Base-by-base conservation (phyloP, 2,113 vertebrate species). In the Todiramphus chloris region DNA sequence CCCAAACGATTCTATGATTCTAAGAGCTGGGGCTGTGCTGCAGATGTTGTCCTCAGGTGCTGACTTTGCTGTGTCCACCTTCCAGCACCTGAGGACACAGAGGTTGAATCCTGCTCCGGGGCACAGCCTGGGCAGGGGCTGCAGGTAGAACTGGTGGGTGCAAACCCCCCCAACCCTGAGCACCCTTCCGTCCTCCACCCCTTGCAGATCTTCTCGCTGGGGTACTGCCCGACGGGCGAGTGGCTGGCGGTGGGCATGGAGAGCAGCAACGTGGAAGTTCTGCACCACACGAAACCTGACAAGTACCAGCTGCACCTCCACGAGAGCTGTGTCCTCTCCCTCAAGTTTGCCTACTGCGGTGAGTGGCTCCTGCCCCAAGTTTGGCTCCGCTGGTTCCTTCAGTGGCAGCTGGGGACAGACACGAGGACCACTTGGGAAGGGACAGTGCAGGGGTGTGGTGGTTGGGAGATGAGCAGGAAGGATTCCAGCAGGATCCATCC, bases 301-400 rank as follows among this genome's bases (percentile, higher is more conserved):
- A 99, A 99, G 83, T 99, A 99, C 97, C 99, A 99, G 98, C 98
- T 99, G 82, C 99, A 99, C 97, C 98, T 99, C 80, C 99, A 99
- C 0, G 99, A 99, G 97, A 99, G 99, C 98, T 99, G 99, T 0
- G 99, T 99, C 90, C 99, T 99, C 13, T 99, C 99, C 12, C 99
- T 99, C 91, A 99, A 99, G 94, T 99, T 99, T 1, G 99, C 99
- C 97, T 99, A 99, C 97, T 99, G 99, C 10, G 99, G 99, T 94
- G n/a, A 89, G 93, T 1, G 5, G 43, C 33, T 19, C 35, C 9
- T 1, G 2, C 20, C 25, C 17, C 1, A 2, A 6, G 0, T 6
- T 21, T 8, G 14, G 44, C 51, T 53, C 27, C 16, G 51, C 51
- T 53, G 51, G 51, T 53, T 15, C 67, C 69, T 30, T 2, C 5